Evolutionary conservation across 1,140 invertebrate genomes (phyloP).

Genomic region (Mamestra configurata): DNA sequence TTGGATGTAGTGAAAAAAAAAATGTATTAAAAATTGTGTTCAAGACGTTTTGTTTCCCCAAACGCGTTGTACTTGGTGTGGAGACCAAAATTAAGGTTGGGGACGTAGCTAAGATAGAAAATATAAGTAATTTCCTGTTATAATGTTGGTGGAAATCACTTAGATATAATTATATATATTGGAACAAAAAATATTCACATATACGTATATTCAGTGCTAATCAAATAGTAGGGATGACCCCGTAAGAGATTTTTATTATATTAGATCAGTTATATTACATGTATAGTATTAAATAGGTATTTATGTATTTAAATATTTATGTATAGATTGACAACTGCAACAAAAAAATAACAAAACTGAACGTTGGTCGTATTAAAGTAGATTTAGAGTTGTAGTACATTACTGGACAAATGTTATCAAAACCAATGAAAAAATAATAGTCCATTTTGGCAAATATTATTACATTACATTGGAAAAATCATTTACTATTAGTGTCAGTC

Average conservation of each 20-base stretch:
- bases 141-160: constrained; percentile 24
- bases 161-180: constrained; percentile 17
- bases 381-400: too few species aligned
- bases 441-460: too few species aligned
- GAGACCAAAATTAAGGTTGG: constrained; percentile 56
- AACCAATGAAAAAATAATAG: too few species aligned
- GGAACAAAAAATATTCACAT: constrained; percentile 1
- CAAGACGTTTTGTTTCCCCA: constrained; percentile 67
- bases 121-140: not conserved
- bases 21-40: constrained; percentile 80
- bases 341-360: not conserved
- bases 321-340: not conserved
- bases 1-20: constrained; percentile 81
- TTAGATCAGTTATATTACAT: constrained; percentile 21
- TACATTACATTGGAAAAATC: too few species aligned
- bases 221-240: constrained; percentile 32
- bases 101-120: constrained; percentile 21
- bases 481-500: too few species aligned
- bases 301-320: not conserved
- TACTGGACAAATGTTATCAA: too few species aligned
- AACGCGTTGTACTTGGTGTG: constrained; percentile 78
- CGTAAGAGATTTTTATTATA: constrained; percentile 36
- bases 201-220: constrained; percentile 38
- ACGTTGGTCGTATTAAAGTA: too few species aligned
- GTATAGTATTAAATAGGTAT: constrained; percentile 14